These are phyloP conservation scores for Platysternon megacephalum DNA, from an alignment of 2,113 vertebrate genomes.

Conservation along the genomic window DNA sequence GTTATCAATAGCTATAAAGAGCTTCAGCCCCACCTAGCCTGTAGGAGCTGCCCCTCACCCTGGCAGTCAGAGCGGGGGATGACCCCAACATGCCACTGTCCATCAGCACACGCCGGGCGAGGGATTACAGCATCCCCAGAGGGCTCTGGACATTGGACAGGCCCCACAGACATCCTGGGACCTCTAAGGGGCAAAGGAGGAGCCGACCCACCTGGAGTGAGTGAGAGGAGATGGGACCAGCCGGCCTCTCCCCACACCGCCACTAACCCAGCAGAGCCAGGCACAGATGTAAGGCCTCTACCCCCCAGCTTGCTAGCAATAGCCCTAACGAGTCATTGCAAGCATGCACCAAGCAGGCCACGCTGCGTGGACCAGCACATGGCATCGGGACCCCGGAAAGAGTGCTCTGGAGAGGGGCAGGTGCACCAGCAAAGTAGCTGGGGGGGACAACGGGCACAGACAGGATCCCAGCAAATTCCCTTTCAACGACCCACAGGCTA, in stretches of 20 bases:
- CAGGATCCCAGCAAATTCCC: not conserved
- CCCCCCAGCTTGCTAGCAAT: not conserved
- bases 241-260: too few species aligned
- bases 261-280: not conserved
- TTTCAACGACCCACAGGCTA: not conserved
- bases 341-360: not conserved
- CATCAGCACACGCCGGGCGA: not conserved
- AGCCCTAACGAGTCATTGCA: not conserved
- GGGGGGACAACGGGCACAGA: not conserved
- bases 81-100: not conserved
- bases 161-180: not conserved
- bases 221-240: too few species aligned
- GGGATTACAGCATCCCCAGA: too few species aligned
- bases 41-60: not conserved
- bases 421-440: not conserved
- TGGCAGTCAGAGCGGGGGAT: not conserved
- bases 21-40: not conserved
- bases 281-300: not conserved
- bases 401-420: not conserved
- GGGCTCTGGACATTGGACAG: not conserved
- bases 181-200: not conserved
- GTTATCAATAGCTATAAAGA: not conserved
- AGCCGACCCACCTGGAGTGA: too few species aligned
- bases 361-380: not conserved
- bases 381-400: not conserved